phyloP scores from a whole-genome alignment of 2,797 vertebrate genomes.

The Enteromius argenteus region DNA sequence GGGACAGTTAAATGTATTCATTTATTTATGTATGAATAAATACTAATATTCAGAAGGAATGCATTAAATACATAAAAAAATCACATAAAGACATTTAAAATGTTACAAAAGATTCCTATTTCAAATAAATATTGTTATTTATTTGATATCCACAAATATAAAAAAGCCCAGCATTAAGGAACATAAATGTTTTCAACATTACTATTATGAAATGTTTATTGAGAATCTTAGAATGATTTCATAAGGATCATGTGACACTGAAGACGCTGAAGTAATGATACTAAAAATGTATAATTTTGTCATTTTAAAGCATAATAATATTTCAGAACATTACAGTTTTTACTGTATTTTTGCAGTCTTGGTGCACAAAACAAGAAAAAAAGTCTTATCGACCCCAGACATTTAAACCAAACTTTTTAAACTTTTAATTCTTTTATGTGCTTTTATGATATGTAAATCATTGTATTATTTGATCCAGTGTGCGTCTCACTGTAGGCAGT shows the following conservation, averaged over 20 bases:
- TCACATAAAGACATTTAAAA: too few species aligned
- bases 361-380: not conserved
- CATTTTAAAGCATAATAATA: not conserved
- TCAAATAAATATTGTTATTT: too few species aligned
- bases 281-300: not conserved
- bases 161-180: too few species aligned
- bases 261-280: not conserved
- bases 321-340: not conserved
- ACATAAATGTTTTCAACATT: too few species aligned
- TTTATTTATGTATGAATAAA: too few species aligned
- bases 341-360: not conserved
- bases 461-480: not conserved
- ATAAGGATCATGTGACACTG: not conserved
- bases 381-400: not conserved
- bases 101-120: too few species aligned
- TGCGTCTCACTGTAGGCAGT: slow-evolving; percentile 18
- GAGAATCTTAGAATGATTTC: not conserved
- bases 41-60: not conserved
- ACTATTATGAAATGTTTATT: too few species aligned
- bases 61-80: not conserved
- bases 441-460: not conserved
- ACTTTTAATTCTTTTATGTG: not conserved
- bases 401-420: not conserved
- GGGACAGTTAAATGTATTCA: too few species aligned
- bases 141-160: not conserved